These are phyloP conservation scores for Platalea minor DNA, from an alignment of 2,797 vertebrate genomes.

Conservation along the genomic window DNA sequence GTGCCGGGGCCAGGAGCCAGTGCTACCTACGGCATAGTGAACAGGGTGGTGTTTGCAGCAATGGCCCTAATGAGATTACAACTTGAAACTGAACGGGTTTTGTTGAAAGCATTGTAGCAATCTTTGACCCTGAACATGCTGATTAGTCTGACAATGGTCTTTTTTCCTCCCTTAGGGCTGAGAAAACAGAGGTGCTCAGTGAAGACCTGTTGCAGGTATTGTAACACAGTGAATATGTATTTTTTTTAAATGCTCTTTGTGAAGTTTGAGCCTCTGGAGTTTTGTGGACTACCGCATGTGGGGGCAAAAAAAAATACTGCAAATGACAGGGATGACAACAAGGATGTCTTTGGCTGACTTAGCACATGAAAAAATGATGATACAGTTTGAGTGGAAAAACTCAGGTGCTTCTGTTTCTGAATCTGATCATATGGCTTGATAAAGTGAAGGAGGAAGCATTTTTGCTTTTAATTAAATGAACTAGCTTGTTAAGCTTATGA, in stretches of 20 bases:
- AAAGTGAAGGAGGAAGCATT: neutral
- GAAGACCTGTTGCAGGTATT: slow-evolving; percentile 97
- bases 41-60: neutral
- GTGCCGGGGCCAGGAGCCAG: neutral
- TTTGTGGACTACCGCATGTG: neutral
- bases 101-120: neutral
- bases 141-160: neutral
- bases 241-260: neutral
- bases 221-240: neutral
- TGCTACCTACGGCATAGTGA: fast-evolving
- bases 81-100: neutral
- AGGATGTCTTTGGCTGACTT: neutral
- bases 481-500: neutral
- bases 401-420: neutral
- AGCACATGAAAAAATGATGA: neutral
- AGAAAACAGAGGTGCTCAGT: slow-evolving; percentile 98
- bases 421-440: fast-evolving
- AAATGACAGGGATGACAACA: neutral
- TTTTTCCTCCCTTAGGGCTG: slow-evolving; percentile 82
- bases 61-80: fast-evolving
- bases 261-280: neutral
- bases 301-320: neutral
- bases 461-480: neutral
- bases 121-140: neutral
- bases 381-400: neutral